These are phyloP conservation scores for Echeneis naucrates DNA, from an alignment of 2,797 vertebrate species.

Conservation along the genomic window DNA sequence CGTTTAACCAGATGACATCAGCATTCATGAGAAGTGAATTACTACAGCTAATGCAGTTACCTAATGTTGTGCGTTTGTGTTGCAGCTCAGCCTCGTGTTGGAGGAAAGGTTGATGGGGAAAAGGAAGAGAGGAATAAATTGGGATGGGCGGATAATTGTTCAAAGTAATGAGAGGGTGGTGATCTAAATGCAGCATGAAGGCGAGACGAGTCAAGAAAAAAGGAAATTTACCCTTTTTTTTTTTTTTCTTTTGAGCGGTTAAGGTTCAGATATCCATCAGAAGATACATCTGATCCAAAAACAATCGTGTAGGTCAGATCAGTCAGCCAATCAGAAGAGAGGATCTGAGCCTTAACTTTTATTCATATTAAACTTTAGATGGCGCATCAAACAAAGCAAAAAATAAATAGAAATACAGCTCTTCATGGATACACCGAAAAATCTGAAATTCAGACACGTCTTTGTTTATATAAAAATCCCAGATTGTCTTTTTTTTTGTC, in stretches of 20 bases:
- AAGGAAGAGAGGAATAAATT: background rate
- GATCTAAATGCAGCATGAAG: slow-evolving; percentile 19
- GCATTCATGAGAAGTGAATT: background rate
- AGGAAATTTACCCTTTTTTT: too few species aligned
- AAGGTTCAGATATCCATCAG: too few species aligned
- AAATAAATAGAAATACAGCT: too few species aligned
- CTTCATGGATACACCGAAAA: too few species aligned
- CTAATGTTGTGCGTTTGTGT: slow-evolving; percentile 22
- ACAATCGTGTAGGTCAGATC: too few species aligned
- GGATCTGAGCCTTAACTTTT: background rate
- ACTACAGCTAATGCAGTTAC: background rate
- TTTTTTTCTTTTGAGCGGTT: too few species aligned
- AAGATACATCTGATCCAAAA: too few species aligned
- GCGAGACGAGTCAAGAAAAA: background rate
- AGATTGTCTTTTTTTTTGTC: too few species aligned
- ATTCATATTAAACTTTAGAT: background rate
- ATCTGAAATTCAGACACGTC: too few species aligned
- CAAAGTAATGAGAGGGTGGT: slow-evolving; percentile 24
- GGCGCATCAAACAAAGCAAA: too few species aligned
- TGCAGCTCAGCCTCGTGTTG: slow-evolving; percentile 36
- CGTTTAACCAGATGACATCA: background rate
- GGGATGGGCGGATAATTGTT: background rate
- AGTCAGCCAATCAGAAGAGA: too few species aligned
- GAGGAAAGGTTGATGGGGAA: background rate
- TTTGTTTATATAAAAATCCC: too few species aligned